Base-by-base conservation (phyloP, 2,113 vertebrate species). In the Chionodraco myersi region DNA sequence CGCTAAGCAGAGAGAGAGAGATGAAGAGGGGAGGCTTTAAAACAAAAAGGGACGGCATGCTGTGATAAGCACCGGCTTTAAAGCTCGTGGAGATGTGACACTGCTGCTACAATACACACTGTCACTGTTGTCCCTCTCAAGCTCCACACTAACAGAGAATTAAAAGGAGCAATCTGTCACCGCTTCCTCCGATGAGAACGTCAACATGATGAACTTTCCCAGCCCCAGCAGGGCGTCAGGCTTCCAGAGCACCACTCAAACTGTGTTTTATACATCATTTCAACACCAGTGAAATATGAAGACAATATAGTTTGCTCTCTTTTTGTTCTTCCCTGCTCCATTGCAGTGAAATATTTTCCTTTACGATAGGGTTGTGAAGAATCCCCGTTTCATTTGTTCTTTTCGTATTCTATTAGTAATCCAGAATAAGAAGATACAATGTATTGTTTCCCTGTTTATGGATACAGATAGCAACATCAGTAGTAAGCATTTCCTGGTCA, bases 1-100 rank as follows among this genome's bases (percentile, higher is more conserved):
- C 70, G 77, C 82, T 87, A 84, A 51, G 81, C 10, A n/a, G n/a
- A 72, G 18, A 60, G 41, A 18, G 52, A 58, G 61, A 63, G 41
- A 61, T 16, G 41, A 26, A 67, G 65, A 75, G 69, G 26, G 70
- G 56, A 65, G 58, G 54, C 59, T 80, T 73, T 74, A 45, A 67
- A 87, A 85, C 64, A 68, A 79, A 79, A 81, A 76, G 54, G 13
- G 64, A 85, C 10, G 26, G 59, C 88, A 58, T 41, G 81, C 85
- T 86, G 88, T 63, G 85, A 86, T 79, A 83, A 85, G 57, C 60
- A 56, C 10, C 48, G 67, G 79, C 65, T 77, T 77, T 51, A 69
- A 76, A 82, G 66, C 71, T 66, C 63, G 60, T 65, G 64, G 45
- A 51, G 68, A 63, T 64, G 36, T 62, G 80, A 87, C 45, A 53